phyloP scores from a whole-genome alignment of 2,113 vertebrate species.

The Sapayoa aenigma region DNA sequence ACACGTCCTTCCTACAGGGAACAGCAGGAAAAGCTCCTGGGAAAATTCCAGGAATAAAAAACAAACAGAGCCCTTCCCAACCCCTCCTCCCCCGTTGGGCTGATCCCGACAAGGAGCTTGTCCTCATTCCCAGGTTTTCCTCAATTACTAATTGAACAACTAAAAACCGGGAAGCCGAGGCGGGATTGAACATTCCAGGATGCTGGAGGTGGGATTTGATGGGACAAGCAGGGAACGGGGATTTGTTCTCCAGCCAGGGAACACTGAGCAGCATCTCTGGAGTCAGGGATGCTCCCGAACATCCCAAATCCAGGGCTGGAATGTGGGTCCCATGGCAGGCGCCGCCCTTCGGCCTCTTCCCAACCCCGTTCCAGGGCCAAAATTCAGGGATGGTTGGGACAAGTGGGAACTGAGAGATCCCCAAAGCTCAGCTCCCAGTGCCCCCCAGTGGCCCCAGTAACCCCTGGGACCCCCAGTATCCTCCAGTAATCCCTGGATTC shows the following conservation, averaged over 20 bases:
- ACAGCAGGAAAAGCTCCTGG: not conserved
- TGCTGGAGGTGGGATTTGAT: rapidly evolving
- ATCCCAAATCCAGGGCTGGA: not conserved
- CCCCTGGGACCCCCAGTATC: too few species aligned
- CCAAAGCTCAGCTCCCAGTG: not conserved
- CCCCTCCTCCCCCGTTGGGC: rapidly evolving
- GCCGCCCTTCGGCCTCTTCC: not conserved
- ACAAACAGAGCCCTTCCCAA: rapidly evolving
- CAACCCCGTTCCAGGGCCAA: not conserved
- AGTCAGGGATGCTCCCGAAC: not conserved
- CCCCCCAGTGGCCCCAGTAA: too few species aligned
- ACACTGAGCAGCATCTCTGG: rapidly evolving
- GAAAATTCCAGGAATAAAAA: not conserved
- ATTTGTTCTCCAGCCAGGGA: rapidly evolving
- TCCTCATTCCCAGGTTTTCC: not conserved
- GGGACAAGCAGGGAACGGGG: not conserved
- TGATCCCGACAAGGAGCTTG: not conserved
- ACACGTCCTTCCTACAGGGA: constrained; percentile 58
- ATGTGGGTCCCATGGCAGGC: rapidly evolving
- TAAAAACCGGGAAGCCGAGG: rapidly evolving
- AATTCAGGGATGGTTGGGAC: not conserved
- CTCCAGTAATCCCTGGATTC: not conserved
- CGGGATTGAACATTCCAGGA: rapidly evolving
- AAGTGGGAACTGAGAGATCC: too few species aligned
- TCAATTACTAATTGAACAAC: not conserved